Conservation (phyloP, 2,113 vertebrate species). For the Grallaria varia region DNA sequence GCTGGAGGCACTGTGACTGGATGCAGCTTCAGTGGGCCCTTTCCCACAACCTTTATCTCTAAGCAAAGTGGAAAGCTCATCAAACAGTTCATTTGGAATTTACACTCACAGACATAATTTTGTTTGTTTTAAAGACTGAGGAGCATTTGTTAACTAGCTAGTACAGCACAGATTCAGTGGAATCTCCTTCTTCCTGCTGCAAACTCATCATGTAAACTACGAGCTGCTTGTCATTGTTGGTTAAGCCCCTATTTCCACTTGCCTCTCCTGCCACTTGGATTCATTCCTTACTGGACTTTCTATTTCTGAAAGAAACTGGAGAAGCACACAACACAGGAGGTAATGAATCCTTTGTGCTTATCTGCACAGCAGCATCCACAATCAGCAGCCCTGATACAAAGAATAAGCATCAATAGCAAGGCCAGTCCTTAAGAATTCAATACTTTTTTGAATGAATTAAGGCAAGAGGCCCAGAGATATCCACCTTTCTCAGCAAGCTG, state of each 20-base stretch:
- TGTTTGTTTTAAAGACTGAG: constrained; percentile 39
- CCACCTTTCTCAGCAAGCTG: not conserved
- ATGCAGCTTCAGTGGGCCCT: not conserved
- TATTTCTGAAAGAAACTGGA: not conserved
- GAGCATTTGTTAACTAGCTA: not conserved
- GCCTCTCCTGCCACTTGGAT: not conserved
- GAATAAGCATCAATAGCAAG: not conserved
- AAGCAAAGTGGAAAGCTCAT: not conserved
- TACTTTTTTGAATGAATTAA: not conserved
- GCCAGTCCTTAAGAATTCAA: not conserved
- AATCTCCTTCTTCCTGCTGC: constrained; percentile 24
- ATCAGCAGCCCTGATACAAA: not conserved
- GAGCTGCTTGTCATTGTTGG: constrained; percentile 44
- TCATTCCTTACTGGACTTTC: not conserved
- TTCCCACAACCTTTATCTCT: constrained; percentile 10
- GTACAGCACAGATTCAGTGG: not conserved
- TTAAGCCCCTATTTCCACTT: constrained; percentile 38
- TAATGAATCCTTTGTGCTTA: not conserved
- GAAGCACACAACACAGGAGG: not conserved
- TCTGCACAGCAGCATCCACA: not conserved
- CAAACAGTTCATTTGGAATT: constrained; percentile 25
- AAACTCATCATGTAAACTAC: constrained; percentile 6
- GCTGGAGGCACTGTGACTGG: not conserved
- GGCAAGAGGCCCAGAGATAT: not conserved
- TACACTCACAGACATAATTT: not conserved